Evolutionary conservation across 2,888 invertebrate species (phyloP).

Genomic region (Drosophila borealis): DNA sequence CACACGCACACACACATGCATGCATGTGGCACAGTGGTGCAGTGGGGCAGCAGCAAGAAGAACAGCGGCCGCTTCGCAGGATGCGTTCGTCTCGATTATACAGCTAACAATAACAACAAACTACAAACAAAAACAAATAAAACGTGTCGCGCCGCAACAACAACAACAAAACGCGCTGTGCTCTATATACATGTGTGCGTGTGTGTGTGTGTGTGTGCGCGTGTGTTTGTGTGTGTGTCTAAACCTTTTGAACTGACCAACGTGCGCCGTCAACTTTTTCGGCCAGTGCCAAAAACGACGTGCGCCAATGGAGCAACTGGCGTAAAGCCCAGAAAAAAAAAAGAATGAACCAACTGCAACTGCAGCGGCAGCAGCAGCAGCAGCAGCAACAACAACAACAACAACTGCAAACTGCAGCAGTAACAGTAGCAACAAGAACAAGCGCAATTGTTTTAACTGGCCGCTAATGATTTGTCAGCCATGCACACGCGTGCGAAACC

Average conservation of each 20-base stretch:
- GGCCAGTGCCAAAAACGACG: slow-evolving; percentile 58
- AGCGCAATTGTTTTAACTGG: slow-evolving; percentile 61
- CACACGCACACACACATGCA: slow-evolving; percentile 34
- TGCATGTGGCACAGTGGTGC: slow-evolving; percentile 50
- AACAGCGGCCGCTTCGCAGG: slow-evolving; percentile 45
- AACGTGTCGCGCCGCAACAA: slow-evolving; percentile 58
- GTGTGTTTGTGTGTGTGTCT: slow-evolving; percentile 31
- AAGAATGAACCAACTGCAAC: slow-evolving; percentile 16
- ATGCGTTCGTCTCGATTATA: slow-evolving; percentile 84
- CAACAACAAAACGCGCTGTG: slow-evolving; percentile 60
- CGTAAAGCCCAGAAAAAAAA: slow-evolving; percentile 50
- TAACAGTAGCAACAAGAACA: slow-evolving; percentile 27
- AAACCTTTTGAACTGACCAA: slow-evolving; percentile 64
- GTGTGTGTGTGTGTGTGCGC: slow-evolving; percentile 32
- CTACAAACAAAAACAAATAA: slow-evolving; percentile 47
- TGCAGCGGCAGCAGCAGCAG: slow-evolving; percentile 22
- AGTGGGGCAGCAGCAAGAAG: slow-evolving; percentile 52
- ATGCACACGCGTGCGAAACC: slow-evolving; percentile 65
- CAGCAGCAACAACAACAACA: slow-evolving; percentile 26
- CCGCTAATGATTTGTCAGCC: slow-evolving; percentile 69
- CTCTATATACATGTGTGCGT: slow-evolving; percentile 23
- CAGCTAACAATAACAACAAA: slow-evolving; percentile 71
- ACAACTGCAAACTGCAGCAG: slow-evolving; percentile 1
- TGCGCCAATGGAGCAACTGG: slow-evolving; percentile 60
- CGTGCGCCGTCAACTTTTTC: slow-evolving; percentile 64